Conservation (phyloP, 92 coral and sea anemone genomes). For the Zoanthus gigantus region DNA sequence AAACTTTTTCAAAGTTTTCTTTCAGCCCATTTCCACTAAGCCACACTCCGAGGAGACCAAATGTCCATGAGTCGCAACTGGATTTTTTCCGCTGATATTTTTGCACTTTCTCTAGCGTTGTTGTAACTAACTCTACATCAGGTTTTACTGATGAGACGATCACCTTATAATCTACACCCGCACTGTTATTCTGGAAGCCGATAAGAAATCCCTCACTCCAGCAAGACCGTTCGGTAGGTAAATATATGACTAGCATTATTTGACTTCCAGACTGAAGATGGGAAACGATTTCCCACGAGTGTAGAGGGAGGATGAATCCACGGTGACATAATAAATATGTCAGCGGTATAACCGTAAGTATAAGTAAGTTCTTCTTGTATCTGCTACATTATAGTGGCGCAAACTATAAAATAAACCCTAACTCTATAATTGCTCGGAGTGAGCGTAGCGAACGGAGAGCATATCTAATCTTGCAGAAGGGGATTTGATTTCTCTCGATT, state of each 20-base stretch:
- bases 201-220: constrained; percentile 26
- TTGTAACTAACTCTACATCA: background rate
- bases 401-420: no score
- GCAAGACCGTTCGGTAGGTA: background rate
- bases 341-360: no score
- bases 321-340: no score
- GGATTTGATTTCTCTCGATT: no score
- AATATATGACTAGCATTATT: constrained; percentile 10
- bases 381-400: no score
- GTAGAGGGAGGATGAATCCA: no score
- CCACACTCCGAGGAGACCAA: constrained; percentile 24
- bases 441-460: no score
- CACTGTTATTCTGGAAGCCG: background rate
- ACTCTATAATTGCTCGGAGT: no score
- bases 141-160: constrained; percentile 9
- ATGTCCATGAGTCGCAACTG: background rate
- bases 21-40: background rate
- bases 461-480: no score
- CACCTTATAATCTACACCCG: background rate
- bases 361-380: no score
- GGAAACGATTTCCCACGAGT: background rate
- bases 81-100: background rate
- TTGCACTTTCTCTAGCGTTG: background rate
- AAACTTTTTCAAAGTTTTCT: background rate
- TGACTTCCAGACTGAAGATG: background rate